A percentile compares a stretch with the other conserved stretches of the same genome.
These are phyloP conservation scores for Trypoxylus dichotomus DNA, from an alignment of 1,140 invertebrate species.

Conservation along the genomic window DNA sequence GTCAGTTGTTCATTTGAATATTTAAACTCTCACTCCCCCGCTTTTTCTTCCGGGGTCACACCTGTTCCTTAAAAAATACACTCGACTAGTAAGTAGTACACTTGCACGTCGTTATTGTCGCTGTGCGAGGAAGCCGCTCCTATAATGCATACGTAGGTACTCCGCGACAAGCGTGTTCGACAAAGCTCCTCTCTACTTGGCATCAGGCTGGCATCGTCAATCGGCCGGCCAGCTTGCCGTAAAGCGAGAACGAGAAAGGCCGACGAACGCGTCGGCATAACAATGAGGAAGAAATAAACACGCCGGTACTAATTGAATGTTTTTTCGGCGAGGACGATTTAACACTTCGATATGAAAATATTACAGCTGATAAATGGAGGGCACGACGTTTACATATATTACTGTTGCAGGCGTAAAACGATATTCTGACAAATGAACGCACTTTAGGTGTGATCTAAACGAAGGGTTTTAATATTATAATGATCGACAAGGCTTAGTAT, in stretches of 20 bases:
- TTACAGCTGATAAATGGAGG: too few species aligned
- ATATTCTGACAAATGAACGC: too few species aligned
- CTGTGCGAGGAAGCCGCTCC: background rate
- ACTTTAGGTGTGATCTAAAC: too few species aligned
- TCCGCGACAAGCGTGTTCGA: too few species aligned
- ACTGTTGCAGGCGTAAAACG: background rate
- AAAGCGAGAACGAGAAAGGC: background rate
- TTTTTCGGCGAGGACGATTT: constrained; percentile 1
- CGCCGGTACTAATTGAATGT: background rate
- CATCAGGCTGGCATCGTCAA: background rate
- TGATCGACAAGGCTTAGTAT: too few species aligned
- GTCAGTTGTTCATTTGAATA: constrained; percentile 43
- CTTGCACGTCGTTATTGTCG: background rate
- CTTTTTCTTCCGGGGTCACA: constrained; percentile 40
- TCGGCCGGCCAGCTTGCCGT: too few species aligned
- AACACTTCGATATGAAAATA: background rate
- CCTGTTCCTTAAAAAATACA: constrained; percentile 33
- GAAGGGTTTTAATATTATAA: too few species aligned
- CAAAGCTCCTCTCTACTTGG: too few species aligned
- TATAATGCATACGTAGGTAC: background rate
- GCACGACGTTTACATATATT: background rate
- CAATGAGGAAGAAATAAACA: constrained; percentile 22
- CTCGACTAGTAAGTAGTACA: background rate
- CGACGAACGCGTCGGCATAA: background rate
- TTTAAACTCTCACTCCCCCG: constrained; percentile 37